Percentiles rank a stretch among this genome's conserved stretches.
phyloP scores from a whole-genome alignment of 2,113 vertebrate genomes.

The Cyprinodon variegatus region DNA sequence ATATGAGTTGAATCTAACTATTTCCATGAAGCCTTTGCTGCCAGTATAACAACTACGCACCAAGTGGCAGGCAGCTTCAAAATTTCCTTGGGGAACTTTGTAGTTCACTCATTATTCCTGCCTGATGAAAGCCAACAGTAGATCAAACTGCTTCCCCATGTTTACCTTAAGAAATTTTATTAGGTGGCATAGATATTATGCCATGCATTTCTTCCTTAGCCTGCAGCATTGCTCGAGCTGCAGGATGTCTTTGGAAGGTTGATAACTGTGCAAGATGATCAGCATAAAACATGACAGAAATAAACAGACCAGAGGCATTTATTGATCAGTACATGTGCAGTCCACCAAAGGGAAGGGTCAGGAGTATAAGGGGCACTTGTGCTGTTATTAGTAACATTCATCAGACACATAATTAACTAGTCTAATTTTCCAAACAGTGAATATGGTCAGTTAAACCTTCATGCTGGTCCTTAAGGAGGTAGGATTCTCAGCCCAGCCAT shows the following conservation, averaged over 20 bases:
- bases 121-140: slow-evolving; percentile 53
- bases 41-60: no score
- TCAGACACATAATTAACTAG: background rate
- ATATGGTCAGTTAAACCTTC: background rate
- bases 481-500: no score
- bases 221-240: background rate
- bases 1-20: no score
- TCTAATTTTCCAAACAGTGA: background rate
- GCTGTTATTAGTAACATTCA: slow-evolving; percentile 3
- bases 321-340: slow-evolving; percentile 23
- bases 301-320: slow-evolving; percentile 9
- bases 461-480: no score
- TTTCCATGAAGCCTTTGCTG: no score
- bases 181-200: slow-evolving; percentile 44
- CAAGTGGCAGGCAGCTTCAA: no score
- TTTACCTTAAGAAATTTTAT: slow-evolving; percentile 50
- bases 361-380: background rate
- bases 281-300: slow-evolving; percentile 19
- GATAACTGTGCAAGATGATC: slow-evolving; percentile 18
- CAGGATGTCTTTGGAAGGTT: slow-evolving; percentile 2
- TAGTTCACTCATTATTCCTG: slow-evolving; percentile 54
- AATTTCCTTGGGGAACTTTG: no score
- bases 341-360: background rate
- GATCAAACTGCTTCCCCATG: slow-evolving; percentile 52
- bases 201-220: slow-evolving; percentile 15